These are phyloP conservation scores for Pelmatolapia mariae DNA, from an alignment of 2,113 vertebrate species.

Conservation along the genomic window DNA sequence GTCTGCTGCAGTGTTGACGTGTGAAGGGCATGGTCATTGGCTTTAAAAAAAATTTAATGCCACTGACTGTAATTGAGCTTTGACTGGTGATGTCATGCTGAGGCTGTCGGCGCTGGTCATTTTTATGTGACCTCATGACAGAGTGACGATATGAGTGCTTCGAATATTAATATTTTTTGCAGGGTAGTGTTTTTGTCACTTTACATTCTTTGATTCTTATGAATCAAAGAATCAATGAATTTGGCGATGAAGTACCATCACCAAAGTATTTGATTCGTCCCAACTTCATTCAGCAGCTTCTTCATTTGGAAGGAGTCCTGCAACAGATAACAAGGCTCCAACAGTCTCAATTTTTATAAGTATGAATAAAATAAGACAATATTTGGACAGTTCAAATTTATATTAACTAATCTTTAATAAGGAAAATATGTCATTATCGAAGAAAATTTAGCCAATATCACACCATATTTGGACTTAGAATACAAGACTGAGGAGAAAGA, in stretches of 20 bases:
- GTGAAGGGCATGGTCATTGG: neutral
- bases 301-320: neutral
- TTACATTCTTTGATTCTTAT: neutral
- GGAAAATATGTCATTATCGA: neutral
- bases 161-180: neutral
- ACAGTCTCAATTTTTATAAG: neutral
- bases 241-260: neutral
- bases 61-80: neutral
- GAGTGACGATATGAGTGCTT: neutral
- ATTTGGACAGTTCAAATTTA: neutral
- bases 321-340: neutral
- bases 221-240: neutral
- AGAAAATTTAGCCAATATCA: neutral
- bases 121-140: neutral
- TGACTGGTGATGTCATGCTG: neutral
- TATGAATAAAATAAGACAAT: neutral
- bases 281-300: neutral
- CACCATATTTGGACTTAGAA: neutral
- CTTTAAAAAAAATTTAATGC: slow-evolving; percentile 15
- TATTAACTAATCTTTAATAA: neutral
- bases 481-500: neutral
- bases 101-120: neutral
- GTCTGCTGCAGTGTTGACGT: neutral
- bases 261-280: neutral
- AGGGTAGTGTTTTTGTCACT: neutral